Base-by-base conservation (phyloP, 2,888 invertebrate species). In the Rotaria magnacalcarata region DNA sequence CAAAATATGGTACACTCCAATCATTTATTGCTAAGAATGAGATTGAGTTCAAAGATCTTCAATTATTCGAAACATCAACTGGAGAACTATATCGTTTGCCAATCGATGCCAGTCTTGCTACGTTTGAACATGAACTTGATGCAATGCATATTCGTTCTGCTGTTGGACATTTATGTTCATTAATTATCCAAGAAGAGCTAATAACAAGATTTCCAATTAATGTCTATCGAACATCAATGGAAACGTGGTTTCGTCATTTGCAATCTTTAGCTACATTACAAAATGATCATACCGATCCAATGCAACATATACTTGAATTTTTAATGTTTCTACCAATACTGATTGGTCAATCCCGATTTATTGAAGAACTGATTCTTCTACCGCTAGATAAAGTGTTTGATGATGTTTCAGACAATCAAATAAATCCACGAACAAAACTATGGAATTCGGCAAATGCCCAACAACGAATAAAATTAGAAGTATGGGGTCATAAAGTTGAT, bases 181-280 rank as follows among this genome's bases (percentile, higher is more conserved):
- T 67, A 7, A 67, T 67, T 67, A 5, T 67, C 34, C 34, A 67
- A 67, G 67, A 67, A 67, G 34, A 24, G 6, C 34, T 67, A 19
- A 67, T 67, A 19, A 67, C 67, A 16, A 34, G 34, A 27, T 67
- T 67, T 41, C 34, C 67, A 67, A 34, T 67, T 34, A 67, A 67
- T 67, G 67, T 67, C 6, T 67, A 67, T 34, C 34, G 67, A 67
- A 67, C 67, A 34, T 67, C 67, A 19, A 67, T 67, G 67, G 67
- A 67, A 34, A 41, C 27, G 16, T 67, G 67, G 67, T 67, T 67
- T 19, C 67, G 67, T 41, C 67, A 67, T 67, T 16, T 67, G 3
- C 14, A 34, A 67, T 34, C 67, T 34, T 34, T 34, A 14, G 67
- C 34, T 19, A 67, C 27, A 67, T 41, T 67, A 19, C 67, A 67